Evolutionary conservation across 2,797 vertebrate genomes (phyloP).

Genomic region (Scyliorhinus canicula): DNA sequence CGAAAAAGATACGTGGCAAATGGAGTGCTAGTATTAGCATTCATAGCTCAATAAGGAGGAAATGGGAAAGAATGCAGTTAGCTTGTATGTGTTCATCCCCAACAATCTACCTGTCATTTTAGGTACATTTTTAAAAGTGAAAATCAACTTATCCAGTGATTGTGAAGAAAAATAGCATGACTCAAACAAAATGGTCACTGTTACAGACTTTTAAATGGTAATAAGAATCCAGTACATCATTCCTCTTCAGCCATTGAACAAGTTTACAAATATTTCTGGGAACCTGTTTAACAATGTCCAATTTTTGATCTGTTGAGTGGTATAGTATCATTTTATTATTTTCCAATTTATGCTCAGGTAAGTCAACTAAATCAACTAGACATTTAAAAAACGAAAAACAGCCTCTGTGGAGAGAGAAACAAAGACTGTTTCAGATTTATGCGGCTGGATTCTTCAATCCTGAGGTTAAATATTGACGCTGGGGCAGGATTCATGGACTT

Average conservation of each 20-base stretch:
- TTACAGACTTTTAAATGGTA: background rate
- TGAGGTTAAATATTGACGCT: no score
- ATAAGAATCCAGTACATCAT: background rate
- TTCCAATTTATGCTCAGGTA: background rate
- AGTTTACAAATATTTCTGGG: background rate
- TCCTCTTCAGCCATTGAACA: background rate
- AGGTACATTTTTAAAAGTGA: background rate
- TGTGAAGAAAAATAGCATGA: background rate
- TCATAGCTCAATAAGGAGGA: background rate
- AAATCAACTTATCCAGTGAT: background rate
- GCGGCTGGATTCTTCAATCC: no score
- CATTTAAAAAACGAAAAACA: background rate
- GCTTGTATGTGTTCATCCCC: background rate
- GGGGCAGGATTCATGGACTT: no score
- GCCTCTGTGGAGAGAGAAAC: no score
- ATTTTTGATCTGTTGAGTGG: background rate
- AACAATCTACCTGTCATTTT: background rate
- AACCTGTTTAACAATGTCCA: background rate
- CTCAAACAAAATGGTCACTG: background rate
- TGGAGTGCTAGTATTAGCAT: background rate
- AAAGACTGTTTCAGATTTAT: no score
- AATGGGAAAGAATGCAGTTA: background rate
- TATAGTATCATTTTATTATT: background rate
- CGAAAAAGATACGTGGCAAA: background rate
- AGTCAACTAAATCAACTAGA: background rate